Base-by-base conservation (phyloP, 1,140 invertebrate species). In the Catajapyx aquilonaris region DNA sequence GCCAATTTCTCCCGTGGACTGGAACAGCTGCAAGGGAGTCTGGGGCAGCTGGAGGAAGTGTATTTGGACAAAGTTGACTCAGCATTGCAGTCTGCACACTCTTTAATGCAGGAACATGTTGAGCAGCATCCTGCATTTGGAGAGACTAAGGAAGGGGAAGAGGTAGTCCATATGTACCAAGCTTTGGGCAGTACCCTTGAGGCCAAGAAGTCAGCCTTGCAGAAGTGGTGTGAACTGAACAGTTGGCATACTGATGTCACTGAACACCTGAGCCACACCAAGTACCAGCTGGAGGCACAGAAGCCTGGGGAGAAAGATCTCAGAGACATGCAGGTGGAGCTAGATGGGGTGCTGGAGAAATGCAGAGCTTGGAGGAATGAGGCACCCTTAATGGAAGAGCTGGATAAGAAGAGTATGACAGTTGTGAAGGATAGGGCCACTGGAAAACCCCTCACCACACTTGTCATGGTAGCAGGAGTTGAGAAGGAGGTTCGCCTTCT, bases 1-100 rank as follows among this genome's bases (percentile, higher is more conserved):
- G 65, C 71, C 9, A 73, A 76, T 43, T 83, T 91, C 49, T 71
- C 76, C 33, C 76, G 74, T 35, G 90, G 83, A 81, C 71, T 91
- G 55, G 74, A 76, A 31, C 66, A 75, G 37, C 63, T 86, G 31
- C 65, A 73, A 45, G 61, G 68, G 15, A 74, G 78, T 46, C 67
- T 81, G 15, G 69, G 73, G 30, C 73, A 79, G 45, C 71, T 81
- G 34, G 76, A 78, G 53, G 80, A 84, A 50, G 70, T 88, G 11
- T 69, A 71, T 49, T 63, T 76, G 2, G 76, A 81, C 45, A 73
- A 79, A 50, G 71, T 88, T 2, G 76, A 83, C 43, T 65, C 71
- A 1, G 71, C 69, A 31, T 50, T 86, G n/a, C 75, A 80, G 46
- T 73, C 73, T 2, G 67, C 87, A 37, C 79, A 87, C 47, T 66